These are phyloP conservation scores for Perdita meconis DNA, from an alignment of 2,888 invertebrate species.

Conservation along the genomic window DNA sequence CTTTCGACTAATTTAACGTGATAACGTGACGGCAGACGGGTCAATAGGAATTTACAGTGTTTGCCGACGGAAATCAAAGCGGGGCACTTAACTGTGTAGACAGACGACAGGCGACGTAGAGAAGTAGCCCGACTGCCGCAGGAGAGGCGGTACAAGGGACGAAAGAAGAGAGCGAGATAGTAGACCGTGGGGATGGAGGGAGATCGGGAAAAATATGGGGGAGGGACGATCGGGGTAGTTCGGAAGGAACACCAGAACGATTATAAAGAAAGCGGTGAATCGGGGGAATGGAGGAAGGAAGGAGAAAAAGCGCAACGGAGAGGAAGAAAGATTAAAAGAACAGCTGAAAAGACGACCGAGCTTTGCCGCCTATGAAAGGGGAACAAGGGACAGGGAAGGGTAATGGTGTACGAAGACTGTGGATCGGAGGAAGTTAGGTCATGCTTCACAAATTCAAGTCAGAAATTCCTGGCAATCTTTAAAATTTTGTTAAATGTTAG, in stretches of 20 bases:
- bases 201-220: slow-evolving; percentile 16
- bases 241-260: slow-evolving; percentile 11
- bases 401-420: not conserved
- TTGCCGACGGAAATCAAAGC: slow-evolving; percentile 81
- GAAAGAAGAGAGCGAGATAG: slow-evolving; percentile 45
- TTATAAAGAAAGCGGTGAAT: slow-evolving; percentile 17
- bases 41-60: slow-evolving; percentile 79
- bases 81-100: slow-evolving; percentile 78
- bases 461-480: too few relatives aligned
- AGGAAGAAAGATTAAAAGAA: not conserved
- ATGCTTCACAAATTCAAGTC: too few relatives aligned
- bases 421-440: not conserved
- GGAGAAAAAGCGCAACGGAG: not conserved
- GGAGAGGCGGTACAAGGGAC: slow-evolving; percentile 37
- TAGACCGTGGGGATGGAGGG: slow-evolving; percentile 37
- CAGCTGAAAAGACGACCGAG: slow-evolving; percentile 7
- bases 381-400: not conserved
- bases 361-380: not conserved
- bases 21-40: slow-evolving; percentile 72
- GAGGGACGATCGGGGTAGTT: slow-evolving; percentile 34
- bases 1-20: slow-evolving; percentile 72
- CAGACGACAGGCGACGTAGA: slow-evolving; percentile 75
- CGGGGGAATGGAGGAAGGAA: slow-evolving; percentile 1
- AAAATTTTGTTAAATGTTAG: too few relatives aligned
- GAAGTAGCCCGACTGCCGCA: slow-evolving; percentile 56